Base-by-base conservation (phyloP, 1,140 invertebrate genomes). In the Drosophila azteca region DNA sequence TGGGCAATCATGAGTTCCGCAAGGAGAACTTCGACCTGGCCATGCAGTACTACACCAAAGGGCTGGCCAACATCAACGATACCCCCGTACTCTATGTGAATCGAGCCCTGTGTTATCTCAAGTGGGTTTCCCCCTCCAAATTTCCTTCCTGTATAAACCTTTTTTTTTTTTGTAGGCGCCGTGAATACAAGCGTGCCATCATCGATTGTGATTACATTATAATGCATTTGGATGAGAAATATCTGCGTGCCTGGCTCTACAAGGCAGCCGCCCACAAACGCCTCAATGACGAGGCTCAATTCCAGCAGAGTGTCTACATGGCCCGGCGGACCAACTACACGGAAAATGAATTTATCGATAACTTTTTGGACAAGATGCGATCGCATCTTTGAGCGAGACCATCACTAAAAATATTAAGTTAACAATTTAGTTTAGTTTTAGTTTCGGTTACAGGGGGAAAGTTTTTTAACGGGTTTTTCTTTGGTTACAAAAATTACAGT, bases 11-110 rank as follows among this genome's bases (percentile, higher is more conserved):
- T 26, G 57, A 60, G 17, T 87, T 63, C 58, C 78, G 82, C 6
- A 64, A 26, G 0, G 17, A 44, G 4, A 57, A 29, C 13, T 82
- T 31, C n/a, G 48, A 35, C 0, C 7, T 0, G 17, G 82, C 82
- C 15, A 51, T 68, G 6, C 13, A 51, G 0, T 29, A 65, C 3
- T 87, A 87, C 11, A 69, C 35, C 7, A 68, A 57, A 35, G 82
- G 78, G 0, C 17, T 87, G 35, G 6, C 48, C 0, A 72, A 78
- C 26, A 53, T 87, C 1, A 46, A 45, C 0, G 70, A 87, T 63
- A 72, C 83, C 0, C 66, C 75, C 3, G 82, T 87, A 4, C 51
- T 87, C 2, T 82, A 82, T 44, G 22, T 88, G 0, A 87, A 87
- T 69, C 74, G 74, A 0, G 75, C 75, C 13, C 49, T 73, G 7